Percentiles rank a stretch among this genome's conserved stretches.
These are phyloP conservation scores for Lissocephala sabroskyi DNA, from an alignment of 2,888 invertebrate genomes.

Conservation along the genomic window DNA sequence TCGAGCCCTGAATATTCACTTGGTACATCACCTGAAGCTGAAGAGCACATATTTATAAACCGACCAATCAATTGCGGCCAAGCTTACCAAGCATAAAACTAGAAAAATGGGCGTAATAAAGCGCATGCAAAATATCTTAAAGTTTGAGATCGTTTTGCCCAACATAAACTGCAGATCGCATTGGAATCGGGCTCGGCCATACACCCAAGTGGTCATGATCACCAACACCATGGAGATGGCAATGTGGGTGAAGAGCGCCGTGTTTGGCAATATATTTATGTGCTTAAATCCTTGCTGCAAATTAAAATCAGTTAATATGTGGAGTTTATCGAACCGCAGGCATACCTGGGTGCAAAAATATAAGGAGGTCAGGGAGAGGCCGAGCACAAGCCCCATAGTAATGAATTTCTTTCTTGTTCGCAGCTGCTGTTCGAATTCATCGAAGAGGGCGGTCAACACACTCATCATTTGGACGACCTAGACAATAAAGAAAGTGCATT, in stretches of 20 bases:
- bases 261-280: slow-evolving; percentile 52
- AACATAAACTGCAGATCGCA: slow-evolving; percentile 83
- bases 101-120: slow-evolving; percentile 66
- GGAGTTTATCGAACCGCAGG: slow-evolving; percentile 1
- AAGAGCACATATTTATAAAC: neutral
- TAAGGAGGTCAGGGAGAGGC: slow-evolving; percentile 46
- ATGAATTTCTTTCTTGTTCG: slow-evolving; percentile 45
- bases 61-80: too few species aligned
- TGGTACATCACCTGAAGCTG: slow-evolving; percentile 31
- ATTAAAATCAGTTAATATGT: neutral
- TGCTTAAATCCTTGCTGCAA: slow-evolving; percentile 65
- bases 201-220: slow-evolving; percentile 86
- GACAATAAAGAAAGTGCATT: neutral
- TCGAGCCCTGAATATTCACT: slow-evolving; percentile 24
- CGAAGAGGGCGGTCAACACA: slow-evolving; percentile 66
- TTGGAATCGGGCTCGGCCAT: slow-evolving; percentile 79
- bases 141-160: slow-evolving; percentile 75
- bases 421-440: slow-evolving; percentile 66
- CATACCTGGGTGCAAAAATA: slow-evolving; percentile 69
- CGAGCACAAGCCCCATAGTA: slow-evolving; percentile 38
- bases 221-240: slow-evolving; percentile 82
- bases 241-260: slow-evolving; percentile 60
- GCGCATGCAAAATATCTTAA: slow-evolving; percentile 67
- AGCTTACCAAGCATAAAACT: slow-evolving; percentile 55
- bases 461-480: slow-evolving; percentile 67